Percentiles rank a stretch among this genome's conserved stretches.
These are phyloP conservation scores for Eclectus roratus DNA, from an alignment of 2,113 vertebrate genomes.

Conservation along the genomic window DNA sequence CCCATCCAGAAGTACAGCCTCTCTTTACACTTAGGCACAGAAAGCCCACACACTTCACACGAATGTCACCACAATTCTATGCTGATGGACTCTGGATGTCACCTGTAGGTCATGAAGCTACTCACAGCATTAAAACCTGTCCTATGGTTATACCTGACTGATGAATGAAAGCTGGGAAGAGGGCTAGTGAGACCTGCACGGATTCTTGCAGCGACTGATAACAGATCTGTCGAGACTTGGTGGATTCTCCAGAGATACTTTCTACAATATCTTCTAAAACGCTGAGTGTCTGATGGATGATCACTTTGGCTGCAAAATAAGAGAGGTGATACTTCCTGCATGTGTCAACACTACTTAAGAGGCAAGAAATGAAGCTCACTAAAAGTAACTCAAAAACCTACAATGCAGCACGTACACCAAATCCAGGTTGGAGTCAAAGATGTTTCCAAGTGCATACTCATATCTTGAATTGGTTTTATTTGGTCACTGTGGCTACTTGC, in stretches of 20 bases:
- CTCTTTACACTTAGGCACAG: background rate
- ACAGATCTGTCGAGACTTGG: conserved; percentile 97
- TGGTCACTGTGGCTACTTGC: background rate
- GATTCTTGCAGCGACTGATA: conserved; percentile 98
- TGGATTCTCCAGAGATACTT: conserved; percentile 93
- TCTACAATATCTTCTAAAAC: conserved; percentile 92
- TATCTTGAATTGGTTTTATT: background rate
- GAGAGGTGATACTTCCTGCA: background rate
- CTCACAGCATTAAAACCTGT: conserved; percentile 3
- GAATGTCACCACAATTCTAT: background rate
- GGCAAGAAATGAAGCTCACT: background rate
- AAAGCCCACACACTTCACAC: background rate
- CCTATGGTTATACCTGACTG: conserved; percentile 87
- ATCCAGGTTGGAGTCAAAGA: background rate
- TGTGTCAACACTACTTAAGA: background rate
- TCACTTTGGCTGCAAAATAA: conserved; percentile 83
- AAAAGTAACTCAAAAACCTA: background rate
- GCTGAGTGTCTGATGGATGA: conserved; percentile 92
- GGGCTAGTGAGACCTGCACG: conserved; percentile 93
- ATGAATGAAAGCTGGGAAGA: conserved; percentile 96
- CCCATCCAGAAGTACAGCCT: background rate
- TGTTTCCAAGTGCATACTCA: accelerated
- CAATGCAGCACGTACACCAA: accelerated
- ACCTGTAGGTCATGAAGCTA: background rate
- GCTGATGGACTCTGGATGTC: background rate